Evolutionary conservation across 2,888 invertebrate genomes (phyloP), one percentile per base, ranked within the genome.

Genomic region (Phyto melanocephala): DNA sequence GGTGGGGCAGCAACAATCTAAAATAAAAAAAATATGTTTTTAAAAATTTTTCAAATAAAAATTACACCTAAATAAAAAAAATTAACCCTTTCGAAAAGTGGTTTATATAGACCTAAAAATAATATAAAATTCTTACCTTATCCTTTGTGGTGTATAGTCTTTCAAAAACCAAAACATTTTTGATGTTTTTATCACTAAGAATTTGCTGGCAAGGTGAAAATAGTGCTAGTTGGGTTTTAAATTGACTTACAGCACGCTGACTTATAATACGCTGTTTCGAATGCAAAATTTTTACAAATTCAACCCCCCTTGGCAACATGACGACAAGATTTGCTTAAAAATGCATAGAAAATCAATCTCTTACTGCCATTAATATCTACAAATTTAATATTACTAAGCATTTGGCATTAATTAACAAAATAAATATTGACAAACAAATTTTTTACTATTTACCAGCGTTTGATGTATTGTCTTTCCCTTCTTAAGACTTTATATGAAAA

Each of bases 291-390:
- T 77, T 80, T 3, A 70, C 60, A 24, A 85, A 47, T 60, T 84
- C 84, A 2, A 83, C 76, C 15, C 83, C 80, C 63, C 86, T 84
- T 1, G 84, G 83, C 15, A 86, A 72, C 86, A 86, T 86, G 24
- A 37, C 42, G n/a, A 22, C 6, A 17, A 33, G 10, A 17, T 54
- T 62, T 17, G 8, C 37, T 45, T 47, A 20, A 11, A 22, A 40
- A 37, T 20, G 13, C 15, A 63, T 8, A 20, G 50, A 10, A 62
- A 33, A 28, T n/a, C 62, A 52, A 52, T n/a, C 42, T 58, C 37
- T 60, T 33, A 65, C 22, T 67, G 71, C 50, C 81, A 77, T 72
- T 52, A 80, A 76, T 76, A 65, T 47, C 33, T 65, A 8, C 33
- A 33, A 50, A 5, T n/a, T n/a, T n/a, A 20, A 56, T 2, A 54